Evolutionary conservation across 2,888 invertebrate genomes (phyloP), one percentile per base, ranked within the genome.

Genomic region (Frankliniella fusca): DNA sequence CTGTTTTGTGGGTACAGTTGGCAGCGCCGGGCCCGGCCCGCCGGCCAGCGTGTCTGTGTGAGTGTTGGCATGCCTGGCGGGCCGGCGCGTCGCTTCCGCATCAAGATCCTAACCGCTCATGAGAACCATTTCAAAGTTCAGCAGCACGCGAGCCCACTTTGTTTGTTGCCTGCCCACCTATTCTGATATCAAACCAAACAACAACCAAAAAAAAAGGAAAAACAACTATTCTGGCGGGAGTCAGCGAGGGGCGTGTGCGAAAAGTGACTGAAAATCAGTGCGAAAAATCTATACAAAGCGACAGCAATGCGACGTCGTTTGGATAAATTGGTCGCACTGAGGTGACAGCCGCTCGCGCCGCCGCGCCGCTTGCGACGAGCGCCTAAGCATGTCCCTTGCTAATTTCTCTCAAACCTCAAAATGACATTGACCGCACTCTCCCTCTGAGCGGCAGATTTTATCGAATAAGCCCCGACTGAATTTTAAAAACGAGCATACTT

Each of bases 101-200:
- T 76, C 70, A 27, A 76, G 70, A 76, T 7, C 27, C 70, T 76
- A 76, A 76, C 70, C 9, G 70, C 70, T 76, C 70, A 76, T 76
- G 70, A 76, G 70, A 76, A 76, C 61, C 11, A 76, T 12, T 38
- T 38, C 9, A 76, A 23, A 76, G 23, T 76, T 76, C 70, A 76
- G 70, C 70, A 76, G 70, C 70, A 76, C 70, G 70, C 27, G 70
- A 76, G 23, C 70, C 27, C 27, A 76, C 70, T 76, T 76, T 76
- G 70, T 76, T 76, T 76, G 70, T 27, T 38, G 70, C 70, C 70
- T 76, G 70, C 27, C 27, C 70, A n/a, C 70, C 70, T 76, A n/a
- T 12, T 23, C 61, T 38, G 38, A 38, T 38, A 38, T 38, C 38
- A 38, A n/a, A n/a, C n/a, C n/a, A n/a, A n/a, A n/a, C n/a, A n/a